Evolutionary conservation across 2,113 vertebrate genomes (phyloP).

Genomic region (Pachypanchax playfairii): DNA sequence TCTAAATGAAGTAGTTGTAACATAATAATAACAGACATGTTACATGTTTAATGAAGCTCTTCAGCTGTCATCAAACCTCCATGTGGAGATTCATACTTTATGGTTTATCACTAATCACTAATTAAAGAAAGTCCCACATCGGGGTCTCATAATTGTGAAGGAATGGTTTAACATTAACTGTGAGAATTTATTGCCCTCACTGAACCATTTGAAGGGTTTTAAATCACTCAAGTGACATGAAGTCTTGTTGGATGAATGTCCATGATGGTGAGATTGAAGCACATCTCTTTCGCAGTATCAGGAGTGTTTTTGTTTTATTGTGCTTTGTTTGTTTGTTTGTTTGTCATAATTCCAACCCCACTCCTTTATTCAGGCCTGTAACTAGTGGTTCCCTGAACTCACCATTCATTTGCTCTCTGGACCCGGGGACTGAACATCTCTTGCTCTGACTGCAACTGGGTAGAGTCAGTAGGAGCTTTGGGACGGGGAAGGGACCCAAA

Average conservation of each 20-base stretch:
- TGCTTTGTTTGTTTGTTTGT: too few relatives aligned
- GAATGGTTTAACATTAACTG: slow-evolving; percentile 47
- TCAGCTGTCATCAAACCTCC: slow-evolving; percentile 37
- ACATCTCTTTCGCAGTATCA: slow-evolving; percentile 44
- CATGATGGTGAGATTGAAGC: slow-evolving; percentile 57
- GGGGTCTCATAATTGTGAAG: slow-evolving; percentile 24
- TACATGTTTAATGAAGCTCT: slow-evolving; percentile 13
- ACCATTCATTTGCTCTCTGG: too few relatives aligned
- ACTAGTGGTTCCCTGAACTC: too few relatives aligned
- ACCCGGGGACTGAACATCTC: too few relatives aligned
- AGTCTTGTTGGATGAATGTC: slow-evolving; percentile 50
- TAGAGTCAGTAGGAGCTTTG: too few relatives aligned
- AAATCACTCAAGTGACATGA: slow-evolving; percentile 64
- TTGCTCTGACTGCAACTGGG: too few relatives aligned
- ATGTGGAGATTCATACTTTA: slow-evolving; percentile 41
- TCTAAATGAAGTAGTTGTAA: neutral
- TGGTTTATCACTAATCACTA: slow-evolving; percentile 34
- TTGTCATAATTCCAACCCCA: too few relatives aligned
- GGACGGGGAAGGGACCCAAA: too few relatives aligned
- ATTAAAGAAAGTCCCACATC: slow-evolving; percentile 30
- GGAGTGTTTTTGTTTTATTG: too few relatives aligned
- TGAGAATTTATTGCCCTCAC: slow-evolving; percentile 39
- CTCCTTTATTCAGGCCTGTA: too few relatives aligned
- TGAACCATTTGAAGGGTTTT: slow-evolving; percentile 52
- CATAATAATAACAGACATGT: neutral